These are phyloP conservation scores for Temnopleurus reevesii DNA, from an alignment of 53 echinoderm and acorn worm genomes.

Conservation along the genomic window DNA sequence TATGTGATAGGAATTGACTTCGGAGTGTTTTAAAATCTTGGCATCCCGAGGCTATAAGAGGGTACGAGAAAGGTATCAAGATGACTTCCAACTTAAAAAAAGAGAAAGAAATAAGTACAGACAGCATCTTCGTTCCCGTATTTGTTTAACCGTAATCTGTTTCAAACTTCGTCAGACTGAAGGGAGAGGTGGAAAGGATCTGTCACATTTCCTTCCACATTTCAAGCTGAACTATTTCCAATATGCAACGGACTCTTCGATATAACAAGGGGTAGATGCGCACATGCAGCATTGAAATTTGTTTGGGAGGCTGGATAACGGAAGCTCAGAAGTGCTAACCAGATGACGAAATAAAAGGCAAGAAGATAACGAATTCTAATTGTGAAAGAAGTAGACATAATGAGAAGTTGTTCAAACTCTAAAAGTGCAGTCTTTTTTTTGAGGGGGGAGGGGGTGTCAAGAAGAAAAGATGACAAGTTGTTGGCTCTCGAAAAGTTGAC, in stretches of 20 bases:
- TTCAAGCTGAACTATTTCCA: background rate
- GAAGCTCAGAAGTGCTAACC: too few species aligned
- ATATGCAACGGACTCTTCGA: background rate
- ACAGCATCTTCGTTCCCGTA: background rate
- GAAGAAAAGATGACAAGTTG: too few species aligned
- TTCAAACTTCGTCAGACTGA: background rate
- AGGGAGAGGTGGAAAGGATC: background rate
- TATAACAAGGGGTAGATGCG: too few species aligned
- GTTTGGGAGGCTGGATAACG: too few species aligned
- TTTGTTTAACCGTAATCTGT: background rate
- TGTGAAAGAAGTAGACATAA: too few species aligned
- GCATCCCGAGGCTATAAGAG: background rate
- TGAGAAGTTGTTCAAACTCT: too few species aligned
- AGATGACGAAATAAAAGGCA: too few species aligned
- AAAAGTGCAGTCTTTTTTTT: too few species aligned
- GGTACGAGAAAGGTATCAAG: background rate
- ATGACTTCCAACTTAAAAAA: background rate
- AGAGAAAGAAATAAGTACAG: background rate
- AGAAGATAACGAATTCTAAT: too few species aligned
- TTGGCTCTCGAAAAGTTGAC: too few species aligned
- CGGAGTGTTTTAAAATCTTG: constrained; percentile 30
- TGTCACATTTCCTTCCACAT: background rate
- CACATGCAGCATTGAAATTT: too few species aligned
- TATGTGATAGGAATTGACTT: background rate
- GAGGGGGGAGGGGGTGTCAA: background rate